Conservation (phyloP, 2,113 vertebrate species). For the Oenanthe oenanthe region DNA sequence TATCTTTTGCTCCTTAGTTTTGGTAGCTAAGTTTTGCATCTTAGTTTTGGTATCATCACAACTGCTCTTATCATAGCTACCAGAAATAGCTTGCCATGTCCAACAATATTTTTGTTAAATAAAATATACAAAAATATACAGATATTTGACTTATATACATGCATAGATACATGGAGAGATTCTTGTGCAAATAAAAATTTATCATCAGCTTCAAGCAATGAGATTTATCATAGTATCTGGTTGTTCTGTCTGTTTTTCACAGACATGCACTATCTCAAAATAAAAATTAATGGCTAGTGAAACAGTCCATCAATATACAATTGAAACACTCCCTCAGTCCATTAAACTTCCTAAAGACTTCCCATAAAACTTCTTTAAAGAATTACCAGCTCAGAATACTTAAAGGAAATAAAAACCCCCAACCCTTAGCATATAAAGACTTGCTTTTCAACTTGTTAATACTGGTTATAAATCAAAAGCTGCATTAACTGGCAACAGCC, state of each 20-base stretch:
- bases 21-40: background rate
- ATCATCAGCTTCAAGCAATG: background rate
- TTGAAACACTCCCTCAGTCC: background rate
- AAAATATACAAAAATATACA: constrained; percentile 22
- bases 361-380: background rate
- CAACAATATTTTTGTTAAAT: background rate
- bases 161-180: background rate
- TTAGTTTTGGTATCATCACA: background rate
- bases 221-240: background rate
- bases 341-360: background rate
- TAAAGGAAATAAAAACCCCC: background rate
- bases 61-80: background rate
- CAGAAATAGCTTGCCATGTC: background rate
- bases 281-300: background rate
- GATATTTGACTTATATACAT: background rate
- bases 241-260: background rate
- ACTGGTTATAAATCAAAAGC: background rate
- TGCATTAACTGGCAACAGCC: background rate
- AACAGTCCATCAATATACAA: background rate
- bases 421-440: background rate
- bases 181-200: background rate
- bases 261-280: background rate
- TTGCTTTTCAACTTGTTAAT: background rate
- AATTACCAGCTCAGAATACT: background rate
- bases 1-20: background rate